Evolutionary conservation across 1,140 invertebrate species (phyloP), one percentile per base, ranked within the genome.

Genomic region (Polyergus mexicanus): DNA sequence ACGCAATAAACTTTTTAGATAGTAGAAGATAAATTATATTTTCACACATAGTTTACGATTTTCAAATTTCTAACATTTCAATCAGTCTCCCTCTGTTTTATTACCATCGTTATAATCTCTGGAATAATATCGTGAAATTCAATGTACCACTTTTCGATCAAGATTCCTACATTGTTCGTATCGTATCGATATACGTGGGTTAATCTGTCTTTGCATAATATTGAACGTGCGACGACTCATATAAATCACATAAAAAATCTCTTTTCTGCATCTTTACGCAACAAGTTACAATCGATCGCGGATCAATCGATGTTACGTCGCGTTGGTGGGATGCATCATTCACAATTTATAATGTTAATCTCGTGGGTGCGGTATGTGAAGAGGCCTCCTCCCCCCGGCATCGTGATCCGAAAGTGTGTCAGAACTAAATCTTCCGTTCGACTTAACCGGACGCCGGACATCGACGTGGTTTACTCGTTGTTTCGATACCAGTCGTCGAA

Each of bases 321-420:
- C 51, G 11, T 28, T 19, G 63, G 35, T 58, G 54, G 16, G 47
- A 51, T 51, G 47, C 47, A 51, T 19, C 84, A 81, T 56, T 41
- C 66, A 62, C 60, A 51, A 93, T 92, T 93, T 91, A 90, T 91
- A 85, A 92, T 92, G 89, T 87, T 92, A 92, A 94, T 93, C 92
- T 87, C 51, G 58, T 91, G 90, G 93, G 92, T 84, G 92, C 86
- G 92, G 89, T 85, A 62, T 58, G 28, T 1, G 32, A 66, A 0
- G 44, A 7, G 8, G 11, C 41, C 25, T 19, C 65, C 66, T 25
- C 62, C n/a, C 22, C 32, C 62, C 86, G 84, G 71, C 75, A 81
- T 89, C 72, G 89, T 72, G 72, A 25, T 71, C 83, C 25, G 87
- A 89, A 90, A 91, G 90, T 91, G 58, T 86, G 90, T 77, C 89